Evolutionary conservation across 2,888 invertebrate species (phyloP).

Genomic region (Platynereis dumerilii): DNA sequence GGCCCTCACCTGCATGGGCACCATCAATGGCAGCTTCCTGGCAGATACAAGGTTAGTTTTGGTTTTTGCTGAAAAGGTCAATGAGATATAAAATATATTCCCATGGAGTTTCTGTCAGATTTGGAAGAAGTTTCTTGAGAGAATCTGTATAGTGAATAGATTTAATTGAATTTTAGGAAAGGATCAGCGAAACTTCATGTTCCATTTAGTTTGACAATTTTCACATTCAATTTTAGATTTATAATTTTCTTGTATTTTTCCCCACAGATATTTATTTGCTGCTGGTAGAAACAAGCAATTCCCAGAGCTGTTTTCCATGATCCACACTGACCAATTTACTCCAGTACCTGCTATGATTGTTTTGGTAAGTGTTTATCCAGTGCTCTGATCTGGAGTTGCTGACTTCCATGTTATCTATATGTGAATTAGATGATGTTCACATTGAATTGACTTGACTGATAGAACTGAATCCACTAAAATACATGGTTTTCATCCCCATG

Average conservation of each 20-base stretch:
- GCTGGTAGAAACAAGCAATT: constrained; percentile 31
- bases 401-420: not conserved
- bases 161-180: constrained; percentile 2
- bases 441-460: too few relatives aligned
- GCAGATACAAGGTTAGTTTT: constrained; percentile 31
- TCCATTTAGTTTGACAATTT: too few relatives aligned
- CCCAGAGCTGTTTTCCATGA: constrained; percentile 31
- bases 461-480: too few relatives aligned
- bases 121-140: too few relatives aligned
- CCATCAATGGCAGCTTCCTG: constrained; percentile 34
- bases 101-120: too few relatives aligned
- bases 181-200: too few relatives aligned
- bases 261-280: constrained; percentile 31
- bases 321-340: constrained; percentile 25
- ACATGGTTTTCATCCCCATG: too few relatives aligned
- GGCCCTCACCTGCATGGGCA: constrained; percentile 33
- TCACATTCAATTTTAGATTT: too few relatives aligned
- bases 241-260: not conserved
- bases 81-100: too few relatives aligned
- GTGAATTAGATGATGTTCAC: too few relatives aligned
- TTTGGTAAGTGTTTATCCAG: constrained; percentile 24
- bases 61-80: too few relatives aligned
- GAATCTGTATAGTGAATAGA: not conserved
- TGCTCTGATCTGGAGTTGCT: too few relatives aligned
- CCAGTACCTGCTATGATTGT: constrained; percentile 29